Evolutionary conservation across 2,797 vertebrate genomes (phyloP), one percentile per base, ranked within the genome.

Genomic region (Falco columbarius): DNA sequence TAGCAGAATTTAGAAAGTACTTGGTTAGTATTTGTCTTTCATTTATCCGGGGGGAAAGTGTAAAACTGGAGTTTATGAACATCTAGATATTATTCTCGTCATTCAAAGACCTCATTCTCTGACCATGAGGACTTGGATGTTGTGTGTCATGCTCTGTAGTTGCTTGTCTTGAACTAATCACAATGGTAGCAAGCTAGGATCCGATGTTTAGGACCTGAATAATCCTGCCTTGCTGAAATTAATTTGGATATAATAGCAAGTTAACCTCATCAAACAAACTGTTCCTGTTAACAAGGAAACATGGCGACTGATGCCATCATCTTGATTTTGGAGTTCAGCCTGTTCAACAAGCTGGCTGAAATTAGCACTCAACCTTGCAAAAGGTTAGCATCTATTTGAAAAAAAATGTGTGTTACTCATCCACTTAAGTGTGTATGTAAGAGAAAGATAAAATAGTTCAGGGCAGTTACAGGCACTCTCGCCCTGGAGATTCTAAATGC

Each of bases 261-360:
- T 74, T 70, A 80, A 3, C 15, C 24, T 70, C 9, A 89, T 73
- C 14, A 73, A 74, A 40, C 3, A 70, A 72, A 68, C 15, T 70
- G 34, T 17, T 86, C 46, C 42, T 80, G 5, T 56, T 62, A 88
- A 76, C 9, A 58, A 26, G 5, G 19, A 89, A 88, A 54, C 15
- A 58, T 3, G 1, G 11, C 2, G 13, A 68, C 12, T 4, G 1
- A 38, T 63, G 34, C 4, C 30, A 61, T 21, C 7, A 30, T 36
- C 23, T 61, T 30, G 10, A 59, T 40, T 75, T 71, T 55, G 23
- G 26, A 77, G 15, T 55, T 89, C 61, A 89, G 18, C 9, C 15
- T 77, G 9, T 71, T 93, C 20, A 81, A 58, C 36, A 44, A n/a
- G 6, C 1, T 52, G 22, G 6, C 12, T 72, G 81, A 91, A 93